Evolutionary conservation across 2,797 vertebrate species (phyloP).

Genomic region (Craterocephalus amniculus): DNA sequence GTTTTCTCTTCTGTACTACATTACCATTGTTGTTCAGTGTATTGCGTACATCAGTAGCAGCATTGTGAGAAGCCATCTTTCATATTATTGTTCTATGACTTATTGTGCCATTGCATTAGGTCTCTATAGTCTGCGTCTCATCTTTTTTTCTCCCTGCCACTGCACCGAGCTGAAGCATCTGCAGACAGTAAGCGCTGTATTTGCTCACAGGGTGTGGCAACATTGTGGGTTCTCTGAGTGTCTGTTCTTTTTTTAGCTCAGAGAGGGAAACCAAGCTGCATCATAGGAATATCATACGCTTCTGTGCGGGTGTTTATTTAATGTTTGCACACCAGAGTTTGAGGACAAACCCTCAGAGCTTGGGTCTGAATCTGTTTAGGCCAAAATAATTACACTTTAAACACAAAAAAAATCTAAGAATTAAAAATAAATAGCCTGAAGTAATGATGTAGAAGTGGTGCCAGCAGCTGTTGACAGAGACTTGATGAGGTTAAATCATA

Average conservation of each 20-base stretch:
- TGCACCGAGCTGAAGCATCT: conserved; percentile 41
- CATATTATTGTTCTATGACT: conserved; percentile 1
- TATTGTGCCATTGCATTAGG: background rate
- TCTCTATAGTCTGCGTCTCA: conserved; percentile 11
- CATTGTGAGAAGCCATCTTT: background rate
- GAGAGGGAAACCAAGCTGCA: conserved; percentile 45
- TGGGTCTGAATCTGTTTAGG: conserved; percentile 2
- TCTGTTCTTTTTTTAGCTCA: conserved; percentile 63
- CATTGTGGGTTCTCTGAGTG: conserved; percentile 49
- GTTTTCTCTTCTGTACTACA: background rate
- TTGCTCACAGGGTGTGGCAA: conserved; percentile 74
- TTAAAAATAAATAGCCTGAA: too few species aligned
- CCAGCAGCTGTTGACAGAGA: too few species aligned
- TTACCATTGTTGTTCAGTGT: background rate
- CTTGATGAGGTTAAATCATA: too few species aligned
- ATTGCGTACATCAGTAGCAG: background rate
- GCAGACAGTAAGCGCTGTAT: conserved; percentile 60
- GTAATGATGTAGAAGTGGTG: too few species aligned
- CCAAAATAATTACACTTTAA: background rate
- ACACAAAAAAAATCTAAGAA: too few species aligned
- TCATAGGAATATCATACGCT: conserved; percentile 46
- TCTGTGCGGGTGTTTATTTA: conserved; percentile 41
- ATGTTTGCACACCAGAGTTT: conserved; percentile 5
- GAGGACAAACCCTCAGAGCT: background rate
- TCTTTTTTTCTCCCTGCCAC: conserved; percentile 11